Evolutionary conservation across 1,140 invertebrate species (phyloP).

Genomic region (Nephila pilipes): DNA sequence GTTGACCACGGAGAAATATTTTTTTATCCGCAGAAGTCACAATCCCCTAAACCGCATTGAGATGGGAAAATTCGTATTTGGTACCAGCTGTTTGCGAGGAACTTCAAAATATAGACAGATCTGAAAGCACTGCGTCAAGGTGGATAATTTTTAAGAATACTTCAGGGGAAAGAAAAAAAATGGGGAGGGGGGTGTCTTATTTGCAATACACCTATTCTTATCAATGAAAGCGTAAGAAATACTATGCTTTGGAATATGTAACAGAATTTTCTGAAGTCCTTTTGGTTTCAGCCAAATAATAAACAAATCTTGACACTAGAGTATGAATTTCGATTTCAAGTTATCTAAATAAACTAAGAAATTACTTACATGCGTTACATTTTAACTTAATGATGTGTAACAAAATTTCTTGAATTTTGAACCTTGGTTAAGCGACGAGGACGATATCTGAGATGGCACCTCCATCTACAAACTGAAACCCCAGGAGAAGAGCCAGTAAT

Average conservation of each 20-base stretch:
- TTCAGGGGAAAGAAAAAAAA: neutral
- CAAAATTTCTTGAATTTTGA: no score
- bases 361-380: no score
- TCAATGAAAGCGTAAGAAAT: neutral
- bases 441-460: no score
- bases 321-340: no score
- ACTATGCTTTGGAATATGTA: neutral
- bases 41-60: neutral
- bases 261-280: neutral
- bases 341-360: no score
- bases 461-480: no score
- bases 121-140: neutral
- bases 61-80: constrained; percentile 41
- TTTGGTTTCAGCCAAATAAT: no score
- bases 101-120: neutral
- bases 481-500: no score
- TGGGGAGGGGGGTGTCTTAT: neutral
- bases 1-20: constrained; percentile 63
- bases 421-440: no score
- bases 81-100: neutral
- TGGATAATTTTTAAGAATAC: constrained; percentile 33
- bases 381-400: no score
- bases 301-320: no score
- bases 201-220: neutral
- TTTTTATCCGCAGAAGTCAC: constrained; percentile 23